Evolutionary conservation across 2,797 vertebrate species (phyloP), one percentile per base, ranked within the genome.

Genomic region (Huso huso): DNA sequence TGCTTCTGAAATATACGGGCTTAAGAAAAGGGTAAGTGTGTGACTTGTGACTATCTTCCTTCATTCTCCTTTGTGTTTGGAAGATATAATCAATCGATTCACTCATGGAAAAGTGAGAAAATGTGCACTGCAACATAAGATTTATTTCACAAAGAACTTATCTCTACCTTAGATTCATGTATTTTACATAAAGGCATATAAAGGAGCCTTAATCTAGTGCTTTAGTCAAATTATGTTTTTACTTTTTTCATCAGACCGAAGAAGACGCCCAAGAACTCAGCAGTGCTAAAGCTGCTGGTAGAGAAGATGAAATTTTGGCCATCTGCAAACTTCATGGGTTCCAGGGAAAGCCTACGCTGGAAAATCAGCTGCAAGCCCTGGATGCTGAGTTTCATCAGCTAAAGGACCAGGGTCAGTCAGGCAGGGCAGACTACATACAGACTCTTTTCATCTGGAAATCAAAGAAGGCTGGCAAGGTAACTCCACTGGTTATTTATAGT

Each of bases 251-350:
- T 8, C 75, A 84, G 84, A 66, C 62, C 51, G 77, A 80, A 37
- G 76, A 66, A 37, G 73, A 74, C 48, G 73, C 50, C 48, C 69
- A 72, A 11, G 81, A 82, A 65, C 15, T 78, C 9, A 78, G 72
- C 6, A 71, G 77, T 15, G 83, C 83, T 69, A 80, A 86, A 69
- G 74, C 77, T 8, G 63, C 77, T 6, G 77, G 82, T 1, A 79
- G 69, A 58, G 81, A 82, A 69, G 84, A 90, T 2, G 87, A 89
- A 71, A 77, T 89, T 74, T 72, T 82, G 70, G 83, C 84, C 10
- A 81, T 89, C 69, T 88, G 86, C 69, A 82, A 75, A 51, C 86
- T 88, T 70, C 84, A 89, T 8, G 84, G 88, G 18, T 82, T 85
- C 72, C 57, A 51, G 3, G 78, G 80, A 50, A 75, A 61, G 1